These are phyloP conservation scores for Drosophila hydei DNA, from an alignment of 1,140 invertebrate species.

Conservation along the genomic window DNA sequence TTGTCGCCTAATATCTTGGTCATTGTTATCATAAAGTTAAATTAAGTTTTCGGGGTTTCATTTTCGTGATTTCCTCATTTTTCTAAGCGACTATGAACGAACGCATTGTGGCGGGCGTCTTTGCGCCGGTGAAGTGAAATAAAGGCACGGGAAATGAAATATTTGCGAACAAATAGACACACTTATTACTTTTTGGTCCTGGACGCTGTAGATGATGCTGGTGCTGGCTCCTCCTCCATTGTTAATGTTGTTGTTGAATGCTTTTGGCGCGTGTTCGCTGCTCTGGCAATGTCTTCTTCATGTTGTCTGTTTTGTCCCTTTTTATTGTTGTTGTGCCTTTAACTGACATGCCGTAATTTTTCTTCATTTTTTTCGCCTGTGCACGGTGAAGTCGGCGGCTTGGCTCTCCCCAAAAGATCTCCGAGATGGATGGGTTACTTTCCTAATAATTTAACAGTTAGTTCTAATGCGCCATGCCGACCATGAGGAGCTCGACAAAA, in stretches of 20 bases:
- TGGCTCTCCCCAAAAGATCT: constrained; percentile 12
- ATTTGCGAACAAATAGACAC: constrained; percentile 81
- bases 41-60: constrained; percentile 45
- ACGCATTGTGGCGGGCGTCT: constrained; percentile 35
- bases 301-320: constrained; percentile 71
- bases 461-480: constrained; percentile 64
- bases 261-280: constrained; percentile 73
- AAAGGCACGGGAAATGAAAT: constrained; percentile 77
- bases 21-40: constrained; percentile 47
- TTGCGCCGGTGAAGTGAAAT: constrained; percentile 31
- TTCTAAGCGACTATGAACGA: constrained; percentile 14
- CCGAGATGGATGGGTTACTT: constrained; percentile 72
- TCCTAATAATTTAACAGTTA: constrained; percentile 80
- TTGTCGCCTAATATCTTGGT: constrained; percentile 19
- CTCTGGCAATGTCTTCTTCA: constrained; percentile 67
- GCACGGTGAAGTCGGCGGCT: constrained; percentile 29
- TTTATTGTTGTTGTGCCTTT: constrained; percentile 72
- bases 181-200: constrained; percentile 78
- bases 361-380: constrained; percentile 69
- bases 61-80: constrained; percentile 26
- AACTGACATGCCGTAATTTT: constrained; percentile 78
- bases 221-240: constrained; percentile 14
- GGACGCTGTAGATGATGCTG: constrained; percentile 22
- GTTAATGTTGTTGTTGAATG: constrained; percentile 63
- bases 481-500: constrained; percentile 9